Percentiles rank a stretch among this genome's conserved stretches.
phyloP scores from a whole-genome alignment of 2,888 invertebrate genomes.

The Melolontha melolontha region DNA sequence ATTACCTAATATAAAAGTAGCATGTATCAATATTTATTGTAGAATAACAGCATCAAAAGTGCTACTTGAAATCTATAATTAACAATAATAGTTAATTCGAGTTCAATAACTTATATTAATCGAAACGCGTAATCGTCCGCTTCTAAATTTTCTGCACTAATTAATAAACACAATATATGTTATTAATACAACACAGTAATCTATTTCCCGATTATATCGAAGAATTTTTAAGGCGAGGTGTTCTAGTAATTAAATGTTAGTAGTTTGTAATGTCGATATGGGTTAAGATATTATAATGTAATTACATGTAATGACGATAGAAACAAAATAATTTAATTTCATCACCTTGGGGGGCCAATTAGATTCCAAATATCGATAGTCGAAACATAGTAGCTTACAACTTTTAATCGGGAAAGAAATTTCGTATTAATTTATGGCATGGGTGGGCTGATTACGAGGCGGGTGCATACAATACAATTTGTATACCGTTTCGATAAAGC shows the following conservation, averaged over 20 bases:
- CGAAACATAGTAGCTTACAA: constrained; percentile 3
- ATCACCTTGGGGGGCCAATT: constrained; percentile 44
- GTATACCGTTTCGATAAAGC: constrained; percentile 4
- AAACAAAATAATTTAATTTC: constrained; percentile 45
- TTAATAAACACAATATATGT: constrained; percentile 42
- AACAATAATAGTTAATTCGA: constrained; percentile 25
- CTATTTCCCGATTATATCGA: constrained; percentile 38
- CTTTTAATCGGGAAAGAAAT: constrained; percentile 19
- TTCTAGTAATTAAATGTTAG: constrained; percentile 41
- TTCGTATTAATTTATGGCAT: constrained; percentile 25
- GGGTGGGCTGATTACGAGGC: constrained; percentile 4
- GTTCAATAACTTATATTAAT: constrained; percentile 25
- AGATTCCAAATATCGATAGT: constrained; percentile 40
- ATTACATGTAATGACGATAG: constrained; percentile 44
- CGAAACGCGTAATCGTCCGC: constrained; percentile 20
- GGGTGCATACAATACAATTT: constrained; percentile 26
- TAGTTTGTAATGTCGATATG: constrained; percentile 28
- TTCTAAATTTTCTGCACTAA: constrained; percentile 42
- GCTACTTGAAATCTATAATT: constrained; percentile 33
- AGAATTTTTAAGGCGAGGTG: constrained; percentile 44
- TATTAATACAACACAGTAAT: constrained; percentile 21
- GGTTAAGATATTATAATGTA: constrained; percentile 43
- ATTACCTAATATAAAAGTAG: background rate
- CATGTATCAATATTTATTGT: constrained; percentile 26
- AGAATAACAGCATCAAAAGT: constrained; percentile 6